Evolutionary conservation across 2,797 vertebrate species (phyloP).

Genomic region (Neomorphus geoffroyi): DNA sequence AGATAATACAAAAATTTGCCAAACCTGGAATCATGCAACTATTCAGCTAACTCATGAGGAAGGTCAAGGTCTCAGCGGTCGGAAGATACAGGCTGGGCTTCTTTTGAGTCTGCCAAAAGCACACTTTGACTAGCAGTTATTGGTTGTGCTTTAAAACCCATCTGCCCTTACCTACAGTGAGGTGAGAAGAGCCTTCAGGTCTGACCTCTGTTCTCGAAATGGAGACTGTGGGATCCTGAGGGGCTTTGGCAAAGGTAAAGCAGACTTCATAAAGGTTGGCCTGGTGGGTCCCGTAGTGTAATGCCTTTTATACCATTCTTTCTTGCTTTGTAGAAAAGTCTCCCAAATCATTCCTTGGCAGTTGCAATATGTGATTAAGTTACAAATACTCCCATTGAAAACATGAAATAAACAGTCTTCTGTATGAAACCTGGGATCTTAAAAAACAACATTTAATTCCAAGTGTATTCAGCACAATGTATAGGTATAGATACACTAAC

Average conservation of each 20-base stretch:
- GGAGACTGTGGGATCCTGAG: neutral
- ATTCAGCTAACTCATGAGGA: neutral
- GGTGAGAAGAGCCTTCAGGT: neutral
- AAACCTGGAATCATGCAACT: neutral
- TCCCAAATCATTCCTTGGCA: neutral
- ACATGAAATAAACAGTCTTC: neutral
- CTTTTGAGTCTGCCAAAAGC: neutral
- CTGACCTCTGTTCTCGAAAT: neutral
- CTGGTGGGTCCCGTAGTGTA: neutral
- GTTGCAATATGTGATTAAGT: neutral
- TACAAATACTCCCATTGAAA: neutral
- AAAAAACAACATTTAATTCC: neutral
- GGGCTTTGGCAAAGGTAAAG: neutral
- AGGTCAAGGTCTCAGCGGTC: neutral
- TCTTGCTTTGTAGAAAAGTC: neutral
- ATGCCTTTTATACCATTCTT: neutral
- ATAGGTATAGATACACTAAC: neutral
- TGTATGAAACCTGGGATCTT: neutral
- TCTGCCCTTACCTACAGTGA: neutral
- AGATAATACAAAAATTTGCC: neutral
- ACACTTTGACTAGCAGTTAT: neutral
- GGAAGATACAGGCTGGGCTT: neutral
- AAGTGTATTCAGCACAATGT: neutral
- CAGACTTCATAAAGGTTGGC: neutral
- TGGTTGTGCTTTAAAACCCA: neutral